These are phyloP conservation scores for Cranoglanis bouderius DNA, from an alignment of 2,113 vertebrate species.

Conservation along the genomic window DNA sequence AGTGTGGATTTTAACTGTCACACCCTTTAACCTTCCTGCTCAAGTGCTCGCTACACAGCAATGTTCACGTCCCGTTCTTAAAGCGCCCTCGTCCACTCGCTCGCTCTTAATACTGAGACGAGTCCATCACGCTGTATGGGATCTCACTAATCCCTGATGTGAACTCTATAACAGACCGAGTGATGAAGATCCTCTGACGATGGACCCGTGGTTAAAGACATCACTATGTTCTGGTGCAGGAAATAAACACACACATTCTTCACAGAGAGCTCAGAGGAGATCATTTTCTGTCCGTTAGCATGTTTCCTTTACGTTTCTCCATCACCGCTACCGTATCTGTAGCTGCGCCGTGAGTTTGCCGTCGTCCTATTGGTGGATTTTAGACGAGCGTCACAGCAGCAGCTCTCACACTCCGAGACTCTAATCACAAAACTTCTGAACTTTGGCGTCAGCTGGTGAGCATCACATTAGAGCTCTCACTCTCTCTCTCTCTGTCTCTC, in stretches of 20 bases:
- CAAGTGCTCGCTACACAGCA: background rate
- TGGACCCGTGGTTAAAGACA: background rate
- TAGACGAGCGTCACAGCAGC: background rate
- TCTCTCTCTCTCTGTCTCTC: too few species aligned
- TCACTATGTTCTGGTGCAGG: background rate
- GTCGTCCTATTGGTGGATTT: background rate
- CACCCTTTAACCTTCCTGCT: slow-evolving; percentile 9
- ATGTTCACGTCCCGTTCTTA: background rate
- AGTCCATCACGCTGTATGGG: background rate
- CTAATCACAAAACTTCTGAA: background rate
- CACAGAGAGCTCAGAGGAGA: background rate
- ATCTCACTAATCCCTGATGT: background rate
- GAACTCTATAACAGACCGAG: background rate
- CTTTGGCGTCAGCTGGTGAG: background rate
- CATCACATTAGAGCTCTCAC: background rate
- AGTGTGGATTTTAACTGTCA: slow-evolving; percentile 37
- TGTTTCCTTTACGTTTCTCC: background rate
- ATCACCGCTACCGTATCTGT: background rate
- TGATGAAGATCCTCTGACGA: too few species aligned
- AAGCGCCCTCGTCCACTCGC: background rate
- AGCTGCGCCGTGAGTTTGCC: background rate
- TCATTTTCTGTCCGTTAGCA: background rate
- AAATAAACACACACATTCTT: background rate
- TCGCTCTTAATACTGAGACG: background rate
- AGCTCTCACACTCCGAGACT: background rate